Conservation (phyloP, 2,113 vertebrate species). For the Leucoraja erinaceus region DNA sequence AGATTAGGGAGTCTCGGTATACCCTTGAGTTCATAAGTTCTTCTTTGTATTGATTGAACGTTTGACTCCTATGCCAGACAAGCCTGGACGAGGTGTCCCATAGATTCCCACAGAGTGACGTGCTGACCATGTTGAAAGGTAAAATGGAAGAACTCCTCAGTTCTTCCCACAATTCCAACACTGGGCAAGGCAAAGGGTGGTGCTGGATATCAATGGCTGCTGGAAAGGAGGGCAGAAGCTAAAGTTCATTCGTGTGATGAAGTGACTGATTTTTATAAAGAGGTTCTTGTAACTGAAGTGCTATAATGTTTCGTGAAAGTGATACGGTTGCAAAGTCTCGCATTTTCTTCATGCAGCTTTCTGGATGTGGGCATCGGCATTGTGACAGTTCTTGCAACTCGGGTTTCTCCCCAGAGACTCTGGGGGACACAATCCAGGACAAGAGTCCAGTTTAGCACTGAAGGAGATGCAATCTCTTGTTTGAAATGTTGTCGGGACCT, state of each 20-base stretch:
- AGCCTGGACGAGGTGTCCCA: too few relatives aligned
- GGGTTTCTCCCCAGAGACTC: not conserved
- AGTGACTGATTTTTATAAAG: not conserved
- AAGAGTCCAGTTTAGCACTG: not conserved
- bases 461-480: not conserved
- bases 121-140: too few relatives aligned
- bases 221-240: not conserved
- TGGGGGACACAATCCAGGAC: not conserved
- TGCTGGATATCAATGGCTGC: not conserved
- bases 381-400: not conserved
- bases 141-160: too few relatives aligned
- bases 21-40: too few relatives aligned
- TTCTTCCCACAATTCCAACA: too few relatives aligned
- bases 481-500: not conserved
- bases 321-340: not conserved
- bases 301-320: too few relatives aligned
- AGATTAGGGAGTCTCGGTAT: too few relatives aligned
- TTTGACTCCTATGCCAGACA: too few relatives aligned
- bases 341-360: not conserved
- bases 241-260: not conserved
- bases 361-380: not conserved
- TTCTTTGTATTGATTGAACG: too few relatives aligned
- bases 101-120: too few relatives aligned
- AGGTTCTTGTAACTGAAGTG: not conserved
- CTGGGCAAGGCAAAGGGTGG: not conserved